These are phyloP conservation scores for Caprella mutica DNA, from an alignment of 2,888 invertebrate species.

Conservation along the genomic window DNA sequence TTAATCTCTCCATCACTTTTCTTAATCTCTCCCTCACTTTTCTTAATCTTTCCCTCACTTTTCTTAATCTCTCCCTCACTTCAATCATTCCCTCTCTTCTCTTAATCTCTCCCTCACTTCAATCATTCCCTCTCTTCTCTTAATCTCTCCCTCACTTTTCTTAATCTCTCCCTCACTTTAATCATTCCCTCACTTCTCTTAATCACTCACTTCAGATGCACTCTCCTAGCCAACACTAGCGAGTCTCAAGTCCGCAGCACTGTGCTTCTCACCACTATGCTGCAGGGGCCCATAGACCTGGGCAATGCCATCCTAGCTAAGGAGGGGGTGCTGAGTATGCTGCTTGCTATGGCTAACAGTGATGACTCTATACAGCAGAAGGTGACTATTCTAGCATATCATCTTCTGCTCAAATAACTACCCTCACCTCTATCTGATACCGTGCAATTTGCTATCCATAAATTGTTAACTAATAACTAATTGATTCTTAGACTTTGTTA, in stretches of 20 bases:
- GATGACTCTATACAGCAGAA: slow-evolving; percentile 70
- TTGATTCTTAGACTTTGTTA: too few relatives aligned
- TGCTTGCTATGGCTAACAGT: slow-evolving; percentile 88
- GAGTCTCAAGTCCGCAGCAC: slow-evolving; percentile 75
- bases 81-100: not conserved
- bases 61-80: not conserved
- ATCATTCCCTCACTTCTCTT: too few relatives aligned
- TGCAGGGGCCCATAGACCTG: slow-evolving; percentile 84
- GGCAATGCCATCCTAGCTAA: slow-evolving; percentile 57
- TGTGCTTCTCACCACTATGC: slow-evolving; percentile 73
- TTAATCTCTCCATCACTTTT: not conserved
- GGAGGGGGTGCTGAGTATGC: slow-evolving; percentile 82
- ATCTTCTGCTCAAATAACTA: too few relatives aligned
- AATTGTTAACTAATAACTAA: too few relatives aligned
- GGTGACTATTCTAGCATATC: too few relatives aligned
- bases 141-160: too few relatives aligned
- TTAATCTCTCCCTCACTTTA: too few relatives aligned
- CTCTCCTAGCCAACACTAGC: slow-evolving; percentile 69
- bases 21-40: not conserved
- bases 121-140: not conserved
- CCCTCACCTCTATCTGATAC: too few relatives aligned
- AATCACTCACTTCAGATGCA: slow-evolving; percentile 46
- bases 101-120: not conserved
- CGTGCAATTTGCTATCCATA: too few relatives aligned
- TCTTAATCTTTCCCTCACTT: not conserved